Conservation (phyloP, 2,888 invertebrate genomes). For the Drosophila paramelanica region DNA sequence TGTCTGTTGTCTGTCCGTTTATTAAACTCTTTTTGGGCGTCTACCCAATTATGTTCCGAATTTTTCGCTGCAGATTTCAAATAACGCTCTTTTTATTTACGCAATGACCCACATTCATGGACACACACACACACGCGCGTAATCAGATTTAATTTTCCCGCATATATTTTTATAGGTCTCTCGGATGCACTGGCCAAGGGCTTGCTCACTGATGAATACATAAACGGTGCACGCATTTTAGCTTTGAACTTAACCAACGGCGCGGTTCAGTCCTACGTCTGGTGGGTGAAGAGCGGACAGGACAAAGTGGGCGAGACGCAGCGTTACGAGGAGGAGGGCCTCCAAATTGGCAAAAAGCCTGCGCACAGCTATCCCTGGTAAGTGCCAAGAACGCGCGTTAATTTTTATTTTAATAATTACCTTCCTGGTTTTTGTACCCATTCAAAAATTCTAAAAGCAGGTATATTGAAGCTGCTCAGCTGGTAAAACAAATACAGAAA, state of each 20-base stretch:
- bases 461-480: background rate
- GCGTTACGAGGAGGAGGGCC: constrained; percentile 86
- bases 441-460: background rate
- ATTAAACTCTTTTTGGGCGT: background rate
- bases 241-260: constrained; percentile 88
- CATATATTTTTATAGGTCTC: constrained; percentile 86
- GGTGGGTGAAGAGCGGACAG: constrained; percentile 86
- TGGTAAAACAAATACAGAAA: background rate
- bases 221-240: constrained; percentile 87
- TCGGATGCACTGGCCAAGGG: constrained; percentile 91
- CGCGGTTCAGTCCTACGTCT: constrained; percentile 87
- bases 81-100: constrained; percentile 14
- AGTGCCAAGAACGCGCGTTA: constrained; percentile 38
- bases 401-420: background rate
- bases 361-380: constrained; percentile 90
- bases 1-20: constrained; percentile 2
- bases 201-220: constrained; percentile 88
- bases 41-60: constrained; percentile 55
- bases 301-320: constrained; percentile 83
- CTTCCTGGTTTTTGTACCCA: background rate
- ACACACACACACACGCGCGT: constrained; percentile 5
- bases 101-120: constrained; percentile 42
- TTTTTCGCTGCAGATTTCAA: constrained; percentile 27
- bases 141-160: constrained; percentile 1
- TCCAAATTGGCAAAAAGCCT: constrained; percentile 88